These are phyloP conservation scores for Eudorcas thomsonii DNA, from an alignment of 2,113 vertebrate species.

Conservation along the genomic window DNA sequence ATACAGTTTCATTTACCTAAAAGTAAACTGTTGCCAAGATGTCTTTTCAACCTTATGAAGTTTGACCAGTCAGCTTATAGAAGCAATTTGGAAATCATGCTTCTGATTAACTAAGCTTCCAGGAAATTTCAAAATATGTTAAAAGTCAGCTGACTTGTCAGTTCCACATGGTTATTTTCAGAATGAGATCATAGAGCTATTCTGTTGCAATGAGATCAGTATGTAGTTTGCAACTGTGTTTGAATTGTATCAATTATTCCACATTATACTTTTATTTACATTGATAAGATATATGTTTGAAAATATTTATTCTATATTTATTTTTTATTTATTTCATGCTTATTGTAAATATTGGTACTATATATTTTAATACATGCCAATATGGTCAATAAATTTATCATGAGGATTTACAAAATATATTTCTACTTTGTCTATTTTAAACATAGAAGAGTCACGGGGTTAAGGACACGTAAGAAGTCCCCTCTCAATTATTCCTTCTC, in stretches of 20 bases:
- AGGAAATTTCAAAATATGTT: constrained; percentile 7
- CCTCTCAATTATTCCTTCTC: background rate
- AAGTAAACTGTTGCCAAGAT: constrained; percentile 32
- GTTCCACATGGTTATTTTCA: background rate
- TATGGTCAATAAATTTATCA: background rate
- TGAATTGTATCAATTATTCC: background rate
- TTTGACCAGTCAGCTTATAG: constrained; percentile 15
- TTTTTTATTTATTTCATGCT: background rate
- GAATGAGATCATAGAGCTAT: background rate
- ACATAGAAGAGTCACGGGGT: background rate
- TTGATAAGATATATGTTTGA: background rate
- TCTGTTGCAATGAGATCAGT: background rate
- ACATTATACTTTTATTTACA: background rate
- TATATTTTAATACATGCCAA: background rate
- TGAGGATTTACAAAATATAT: background rate
- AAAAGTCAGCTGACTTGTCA: constrained; percentile 8
- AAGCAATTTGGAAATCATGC: background rate
- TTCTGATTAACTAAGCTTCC: constrained; percentile 38
- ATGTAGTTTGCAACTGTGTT: background rate
- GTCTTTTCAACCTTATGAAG: background rate
- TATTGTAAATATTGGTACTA: background rate
- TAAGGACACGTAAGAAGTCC: background rate
- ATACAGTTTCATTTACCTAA: constrained; percentile 27
- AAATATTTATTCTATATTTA: background rate
- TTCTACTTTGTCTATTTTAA: background rate